A percentile compares a stretch with the other conserved stretches of the same genome.
These are phyloP conservation scores for Eulemur macaco DNA, from an alignment of 2,113 vertebrate species.

Conservation along the genomic window DNA sequence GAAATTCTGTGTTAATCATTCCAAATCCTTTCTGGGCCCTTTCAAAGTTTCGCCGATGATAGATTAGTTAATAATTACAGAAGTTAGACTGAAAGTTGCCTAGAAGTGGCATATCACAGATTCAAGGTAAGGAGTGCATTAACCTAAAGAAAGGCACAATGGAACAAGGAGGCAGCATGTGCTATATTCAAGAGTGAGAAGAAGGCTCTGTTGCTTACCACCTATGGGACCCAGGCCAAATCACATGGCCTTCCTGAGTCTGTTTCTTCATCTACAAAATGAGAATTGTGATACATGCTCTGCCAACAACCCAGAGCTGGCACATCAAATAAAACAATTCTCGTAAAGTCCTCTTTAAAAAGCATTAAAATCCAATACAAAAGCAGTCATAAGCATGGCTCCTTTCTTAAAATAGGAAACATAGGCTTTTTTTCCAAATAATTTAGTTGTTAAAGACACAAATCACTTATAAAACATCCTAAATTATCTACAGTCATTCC, in stretches of 20 bases:
- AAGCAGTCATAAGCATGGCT: neutral
- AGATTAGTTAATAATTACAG: neutral
- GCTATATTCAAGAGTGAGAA: neutral
- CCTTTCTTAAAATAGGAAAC: neutral
- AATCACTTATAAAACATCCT: neutral
- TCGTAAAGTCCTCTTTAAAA: neutral
- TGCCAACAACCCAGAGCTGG: neutral
- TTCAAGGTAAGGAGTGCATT: too few species aligned
- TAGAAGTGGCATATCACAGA: neutral
- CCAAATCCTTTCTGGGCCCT: neutral
- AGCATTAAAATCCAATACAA: neutral
- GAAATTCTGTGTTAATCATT: neutral
- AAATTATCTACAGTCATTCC: neutral
- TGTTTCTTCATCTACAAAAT: neutral
- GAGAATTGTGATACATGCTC: neutral
- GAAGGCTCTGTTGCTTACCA: neutral
- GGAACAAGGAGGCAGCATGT: neutral
- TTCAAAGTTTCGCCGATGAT: neutral
- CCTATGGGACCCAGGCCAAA: neutral
- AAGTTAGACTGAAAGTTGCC: neutral
- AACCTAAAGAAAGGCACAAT: neutral
- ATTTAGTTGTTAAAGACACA: neutral
- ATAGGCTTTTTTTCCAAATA: neutral
- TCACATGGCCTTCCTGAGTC: neutral
- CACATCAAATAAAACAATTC: neutral